A percentile compares a stretch with the other conserved stretches of the same genome.
Evolutionary conservation across 2,113 vertebrate genomes (phyloP).

Genomic region (Burhinus bistriatus): DNA sequence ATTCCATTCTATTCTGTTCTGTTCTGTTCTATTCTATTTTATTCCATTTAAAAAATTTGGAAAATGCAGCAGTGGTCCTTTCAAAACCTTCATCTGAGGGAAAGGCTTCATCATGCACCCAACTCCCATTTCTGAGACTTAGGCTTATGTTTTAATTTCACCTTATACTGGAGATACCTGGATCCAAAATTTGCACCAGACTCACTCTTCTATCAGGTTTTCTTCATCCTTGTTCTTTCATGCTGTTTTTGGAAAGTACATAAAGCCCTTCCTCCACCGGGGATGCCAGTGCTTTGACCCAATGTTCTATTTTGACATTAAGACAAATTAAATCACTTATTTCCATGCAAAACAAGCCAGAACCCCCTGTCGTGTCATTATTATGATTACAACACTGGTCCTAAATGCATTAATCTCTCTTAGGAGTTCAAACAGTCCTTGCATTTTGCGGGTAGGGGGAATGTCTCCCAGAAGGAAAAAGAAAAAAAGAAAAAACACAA

Average conservation of each 20-base stretch:
- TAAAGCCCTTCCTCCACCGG: not conserved
- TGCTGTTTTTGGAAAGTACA: not conserved
- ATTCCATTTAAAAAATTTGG: not conserved
- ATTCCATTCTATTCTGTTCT: not conserved
- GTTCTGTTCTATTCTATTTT: not conserved
- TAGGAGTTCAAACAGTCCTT: not conserved
- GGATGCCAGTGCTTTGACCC: not conserved
- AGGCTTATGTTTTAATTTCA: not conserved
- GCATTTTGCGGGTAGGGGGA: not conserved
- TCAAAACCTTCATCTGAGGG: not conserved
- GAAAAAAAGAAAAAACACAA: not conserved
- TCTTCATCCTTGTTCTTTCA: not conserved
- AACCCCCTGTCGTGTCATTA: constrained; percentile 17
- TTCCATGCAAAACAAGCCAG: constrained; percentile 28
- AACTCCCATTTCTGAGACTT: not conserved
- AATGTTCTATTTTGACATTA: constrained; percentile 36
- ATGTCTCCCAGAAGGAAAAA: not conserved
- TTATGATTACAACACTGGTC: not conserved
- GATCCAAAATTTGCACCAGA: not conserved
- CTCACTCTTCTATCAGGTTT: not conserved
- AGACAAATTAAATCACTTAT: constrained; percentile 42
- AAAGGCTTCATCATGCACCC: not conserved
- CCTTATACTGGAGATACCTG: not conserved
- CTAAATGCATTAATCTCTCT: constrained; percentile 1
- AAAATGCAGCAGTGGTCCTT: not conserved